Percentiles rank a stretch among this genome's conserved stretches.
Evolutionary conservation across 64 coral and sea anemone species (phyloP).

Genomic region (Porites australiensis): DNA sequence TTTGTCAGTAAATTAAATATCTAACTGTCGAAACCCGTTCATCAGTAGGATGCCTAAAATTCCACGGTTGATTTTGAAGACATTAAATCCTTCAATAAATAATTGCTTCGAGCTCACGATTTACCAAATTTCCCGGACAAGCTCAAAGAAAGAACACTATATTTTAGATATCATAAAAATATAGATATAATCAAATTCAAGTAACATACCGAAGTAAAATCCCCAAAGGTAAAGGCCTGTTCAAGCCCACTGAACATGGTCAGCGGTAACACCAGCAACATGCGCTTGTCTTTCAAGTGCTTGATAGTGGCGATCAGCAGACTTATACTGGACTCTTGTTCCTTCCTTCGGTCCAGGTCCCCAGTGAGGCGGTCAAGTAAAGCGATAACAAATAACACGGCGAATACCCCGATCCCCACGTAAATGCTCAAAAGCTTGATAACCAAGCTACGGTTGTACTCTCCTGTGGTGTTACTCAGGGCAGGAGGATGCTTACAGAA

Average conservation of each 20-base stretch:
- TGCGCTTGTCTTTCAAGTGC: conserved; percentile 83
- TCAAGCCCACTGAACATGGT: conserved; percentile 97
- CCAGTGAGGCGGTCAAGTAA: conserved; percentile 83
- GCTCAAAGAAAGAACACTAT: too few species aligned
- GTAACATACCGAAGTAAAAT: conserved; percentile 80
- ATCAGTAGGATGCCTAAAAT: too few species aligned
- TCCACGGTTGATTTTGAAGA: too few species aligned
- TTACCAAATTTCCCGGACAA: too few species aligned
- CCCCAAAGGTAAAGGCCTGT: conserved; percentile 94
- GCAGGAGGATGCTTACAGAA: conserved; percentile 54
- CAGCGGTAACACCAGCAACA: conserved; percentile 85
- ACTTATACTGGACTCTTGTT: conserved; percentile 60
- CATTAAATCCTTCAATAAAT: too few species aligned
- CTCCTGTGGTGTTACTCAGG: not conserved
- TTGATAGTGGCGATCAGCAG: conserved; percentile 82
- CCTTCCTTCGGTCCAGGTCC: conserved; percentile 77
- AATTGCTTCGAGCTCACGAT: too few species aligned
- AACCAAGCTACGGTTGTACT: conserved; percentile 56
- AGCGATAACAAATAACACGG: conserved; percentile 64
- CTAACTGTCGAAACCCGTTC: too few species aligned
- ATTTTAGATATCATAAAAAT: too few species aligned
- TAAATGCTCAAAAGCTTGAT: conserved; percentile 90
- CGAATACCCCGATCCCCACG: conserved; percentile 69
- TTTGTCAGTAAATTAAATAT: too few species aligned
- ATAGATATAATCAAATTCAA: not conserved